Evolutionary conservation across 1,140 invertebrate genomes (phyloP).

Genomic region (Drosophila sturtevanti): DNA sequence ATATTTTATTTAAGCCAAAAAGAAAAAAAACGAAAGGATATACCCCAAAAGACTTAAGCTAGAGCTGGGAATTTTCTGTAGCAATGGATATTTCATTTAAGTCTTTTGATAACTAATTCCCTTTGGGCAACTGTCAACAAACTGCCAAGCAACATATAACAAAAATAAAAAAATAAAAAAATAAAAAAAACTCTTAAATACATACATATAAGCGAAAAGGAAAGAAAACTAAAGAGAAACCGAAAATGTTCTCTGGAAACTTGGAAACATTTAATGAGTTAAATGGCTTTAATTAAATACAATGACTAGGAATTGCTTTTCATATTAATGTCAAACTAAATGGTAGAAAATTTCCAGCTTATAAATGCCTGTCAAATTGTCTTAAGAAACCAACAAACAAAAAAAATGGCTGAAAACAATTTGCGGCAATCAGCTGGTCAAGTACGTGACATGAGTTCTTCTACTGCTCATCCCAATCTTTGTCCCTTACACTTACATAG

Average conservation of each 20-base stretch:
- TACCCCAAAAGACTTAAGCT: slow-evolving; percentile 1
- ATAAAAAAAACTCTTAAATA: neutral
- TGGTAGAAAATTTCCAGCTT: slow-evolving; percentile 34
- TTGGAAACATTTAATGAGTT: slow-evolving; percentile 23
- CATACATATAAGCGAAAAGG: slow-evolving; percentile 16
- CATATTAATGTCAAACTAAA: slow-evolving; percentile 64
- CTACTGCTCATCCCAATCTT: too few relatives aligned
- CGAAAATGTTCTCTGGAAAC: neutral
- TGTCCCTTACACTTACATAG: neutral
- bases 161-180: slow-evolving; percentile 15
- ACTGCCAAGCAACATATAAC: slow-evolving; percentile 60
- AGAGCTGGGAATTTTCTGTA: slow-evolving; percentile 30
- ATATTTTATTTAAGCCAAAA: slow-evolving; percentile 60
- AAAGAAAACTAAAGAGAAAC: neutral
- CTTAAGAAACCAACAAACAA: slow-evolving; percentile 24
- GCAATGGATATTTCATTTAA: slow-evolving; percentile 68
- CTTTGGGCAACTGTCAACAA: slow-evolving; percentile 76
- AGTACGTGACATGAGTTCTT: slow-evolving; percentile 66
- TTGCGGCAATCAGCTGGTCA: slow-evolving; percentile 70
- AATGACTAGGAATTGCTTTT: slow-evolving; percentile 34
- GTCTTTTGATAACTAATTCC: slow-evolving; percentile 79
- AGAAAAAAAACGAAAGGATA: slow-evolving; percentile 18
- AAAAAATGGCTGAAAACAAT: slow-evolving; percentile 77
- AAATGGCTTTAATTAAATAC: slow-evolving; percentile 8
- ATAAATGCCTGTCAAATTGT: slow-evolving; percentile 62